Conservation (phyloP, 2,888 invertebrate species). For the Venustoraphidia nigricollis region DNA sequence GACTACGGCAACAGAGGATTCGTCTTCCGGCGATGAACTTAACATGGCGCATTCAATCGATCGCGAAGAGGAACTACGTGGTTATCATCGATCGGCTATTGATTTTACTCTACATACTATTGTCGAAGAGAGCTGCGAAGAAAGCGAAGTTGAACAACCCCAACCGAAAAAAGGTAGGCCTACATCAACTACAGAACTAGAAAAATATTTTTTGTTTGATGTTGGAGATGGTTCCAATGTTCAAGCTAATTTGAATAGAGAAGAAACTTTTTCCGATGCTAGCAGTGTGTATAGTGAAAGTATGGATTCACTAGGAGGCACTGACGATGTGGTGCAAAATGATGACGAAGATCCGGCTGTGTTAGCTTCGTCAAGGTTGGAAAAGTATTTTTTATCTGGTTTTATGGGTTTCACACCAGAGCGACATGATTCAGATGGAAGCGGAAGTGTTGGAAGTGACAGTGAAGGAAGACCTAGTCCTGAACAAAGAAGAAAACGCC, state of each 20-base stretch:
- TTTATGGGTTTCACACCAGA: constrained; percentile 71
- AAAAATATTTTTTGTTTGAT: constrained; percentile 82
- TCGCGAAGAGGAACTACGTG: constrained; percentile 66
- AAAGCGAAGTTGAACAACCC: constrained; percentile 65
- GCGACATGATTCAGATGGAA: constrained; percentile 64
- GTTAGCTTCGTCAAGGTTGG: constrained; percentile 67
- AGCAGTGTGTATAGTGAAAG: constrained; percentile 77
- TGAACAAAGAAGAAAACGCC: constrained; percentile 64
- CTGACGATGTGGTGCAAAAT: constrained; percentile 26
- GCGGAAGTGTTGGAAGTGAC: constrained; percentile 79
- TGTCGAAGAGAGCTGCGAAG: constrained; percentile 88
- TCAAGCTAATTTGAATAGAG: constrained; percentile 28
- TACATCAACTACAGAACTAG: constrained; percentile 66
- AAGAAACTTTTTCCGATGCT: constrained; percentile 62
- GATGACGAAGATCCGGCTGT: constrained; percentile 46
- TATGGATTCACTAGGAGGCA: constrained; percentile 52
- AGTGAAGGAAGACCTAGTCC: constrained; percentile 81
- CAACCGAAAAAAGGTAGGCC: constrained; percentile 42
- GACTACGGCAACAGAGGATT: constrained; percentile 46
- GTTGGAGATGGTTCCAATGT: constrained; percentile 54
- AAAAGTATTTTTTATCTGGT: constrained; percentile 78
- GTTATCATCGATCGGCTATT: constrained; percentile 68
- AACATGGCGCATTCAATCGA: constrained; percentile 30
- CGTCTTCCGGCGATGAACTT: constrained; percentile 42
- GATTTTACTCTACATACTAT: constrained; percentile 88